Evolutionary conservation across 1,140 invertebrate species (phyloP).

Genomic region (Tetramorium parvispinum): DNA sequence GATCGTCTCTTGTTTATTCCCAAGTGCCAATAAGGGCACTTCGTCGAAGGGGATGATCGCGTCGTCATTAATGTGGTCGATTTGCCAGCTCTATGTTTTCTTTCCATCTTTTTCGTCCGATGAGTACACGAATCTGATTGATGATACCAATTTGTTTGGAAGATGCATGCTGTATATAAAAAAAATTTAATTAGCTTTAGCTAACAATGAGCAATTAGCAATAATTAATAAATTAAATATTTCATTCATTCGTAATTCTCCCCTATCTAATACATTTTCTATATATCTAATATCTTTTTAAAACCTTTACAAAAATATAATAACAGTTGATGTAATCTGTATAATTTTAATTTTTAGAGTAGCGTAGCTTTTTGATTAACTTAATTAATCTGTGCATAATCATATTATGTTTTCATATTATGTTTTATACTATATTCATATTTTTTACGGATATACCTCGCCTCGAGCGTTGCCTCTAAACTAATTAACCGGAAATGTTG

Average conservation of each 20-base stretch:
- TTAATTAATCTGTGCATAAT: background rate
- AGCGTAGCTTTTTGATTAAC: background rate
- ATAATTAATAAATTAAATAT: background rate
- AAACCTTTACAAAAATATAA: background rate
- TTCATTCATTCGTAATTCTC: background rate
- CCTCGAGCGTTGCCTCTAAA: background rate
- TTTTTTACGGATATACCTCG: background rate
- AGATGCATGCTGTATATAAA: background rate
- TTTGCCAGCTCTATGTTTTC: background rate
- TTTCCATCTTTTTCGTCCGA: background rate
- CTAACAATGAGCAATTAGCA: too few species aligned
- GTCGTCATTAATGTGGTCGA: conserved; percentile 54
- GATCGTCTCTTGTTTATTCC: conserved; percentile 74
- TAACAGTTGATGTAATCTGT: background rate
- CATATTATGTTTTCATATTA: background rate
- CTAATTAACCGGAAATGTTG: conserved; percentile 42
- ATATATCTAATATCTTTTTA: background rate
- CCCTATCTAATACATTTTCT: background rate
- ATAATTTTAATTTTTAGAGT: background rate
- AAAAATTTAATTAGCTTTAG: too few species aligned
- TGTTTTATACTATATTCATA: background rate
- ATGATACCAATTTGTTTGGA: background rate
- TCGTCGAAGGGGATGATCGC: conserved; percentile 31
- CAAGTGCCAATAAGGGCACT: conserved; percentile 67
- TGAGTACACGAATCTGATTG: conserved; percentile 18